Conservation (phyloP, 2,888 invertebrate genomes). For the Micoletzkya japonica region DNA sequence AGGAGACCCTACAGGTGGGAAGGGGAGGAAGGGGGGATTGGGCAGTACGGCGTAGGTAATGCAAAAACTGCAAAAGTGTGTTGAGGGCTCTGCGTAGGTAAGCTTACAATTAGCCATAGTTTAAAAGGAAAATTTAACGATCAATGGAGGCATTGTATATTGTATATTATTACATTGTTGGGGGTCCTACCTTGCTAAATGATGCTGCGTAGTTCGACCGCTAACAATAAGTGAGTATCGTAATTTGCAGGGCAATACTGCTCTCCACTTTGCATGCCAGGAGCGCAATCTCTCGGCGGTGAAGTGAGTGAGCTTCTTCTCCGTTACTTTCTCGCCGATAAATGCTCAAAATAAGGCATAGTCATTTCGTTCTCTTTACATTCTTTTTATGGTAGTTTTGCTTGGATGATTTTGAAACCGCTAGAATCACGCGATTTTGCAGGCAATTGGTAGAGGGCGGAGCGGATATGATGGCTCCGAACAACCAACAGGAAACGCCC, state of each 20-base stretch:
- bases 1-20: constrained; percentile 69
- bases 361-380: no score
- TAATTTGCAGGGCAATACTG: constrained; percentile 79
- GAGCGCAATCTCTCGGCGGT: constrained; percentile 88
- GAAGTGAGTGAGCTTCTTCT: constrained; percentile 32
- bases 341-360: neutral
- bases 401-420: neutral
- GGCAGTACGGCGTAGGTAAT: no score
- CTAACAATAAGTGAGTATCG: neutral
- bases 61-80: no score
- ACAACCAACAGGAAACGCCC: constrained; percentile 47
- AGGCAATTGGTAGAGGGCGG: constrained; percentile 44
- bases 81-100: no score
- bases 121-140: no score
- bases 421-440: no score
- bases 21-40: neutral
- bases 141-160: no score
- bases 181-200: no score
- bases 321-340: constrained; percentile 70
- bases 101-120: no score
- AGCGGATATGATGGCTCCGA: constrained; percentile 39
- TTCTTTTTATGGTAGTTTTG: constrained; percentile 24
- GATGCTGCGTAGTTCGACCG: no score
- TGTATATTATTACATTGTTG: no score
- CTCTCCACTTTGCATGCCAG: constrained; percentile 92